Base-by-base conservation (phyloP, 2,888 invertebrate species). In the Notodonta ziczac region DNA sequence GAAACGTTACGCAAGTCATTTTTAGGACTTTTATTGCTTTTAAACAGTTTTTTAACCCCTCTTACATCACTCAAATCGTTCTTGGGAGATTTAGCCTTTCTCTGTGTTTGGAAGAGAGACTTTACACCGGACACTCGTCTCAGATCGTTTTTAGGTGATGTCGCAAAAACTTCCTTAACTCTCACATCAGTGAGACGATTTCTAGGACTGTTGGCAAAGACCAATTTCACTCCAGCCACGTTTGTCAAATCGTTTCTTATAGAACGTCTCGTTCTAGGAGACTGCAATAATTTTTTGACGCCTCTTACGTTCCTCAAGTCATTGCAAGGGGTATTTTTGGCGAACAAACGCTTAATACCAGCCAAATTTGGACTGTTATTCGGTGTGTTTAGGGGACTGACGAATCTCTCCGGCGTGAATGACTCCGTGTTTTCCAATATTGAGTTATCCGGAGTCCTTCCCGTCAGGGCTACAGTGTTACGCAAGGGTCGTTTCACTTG, bases 1-100 rank as follows among this genome's bases (percentile, higher is more conserved):
- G 85, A 84, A 0, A 93, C 86, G 57, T 91, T 82, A 1, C 84
- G 73, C 58, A 91, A 68, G 55, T 92, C 90, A 58, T 92, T 84
- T 0, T 58, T 66, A 0, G 87, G 86, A 39, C 84, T 83, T n/a
- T 66, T 83, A 12, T 64, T 59, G 42, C 24, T 42, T 54, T 66
- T 75, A 63, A 90, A 89, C 56, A 94, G 63, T 9, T 76, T 73
- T 62, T 83, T 86, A 0, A 94, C 88, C 0, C 93, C 93, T 53
- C 84, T 69, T 0, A 94, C 83, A 66, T 92, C 86, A 9, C 81
- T 80, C 52, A 92, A 68, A 57, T 89, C 87, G 66, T 92, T 89
- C 57, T 78, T 81, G 0, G 90, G 89, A 0, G 88, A 82, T 42
- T 70, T 81, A 7, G 67, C 67, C 44, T 77, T 68, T 24, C 62